phyloP scores from a whole-genome alignment of 2,888 invertebrate species.

The Tromatobia lineatoria region DNA sequence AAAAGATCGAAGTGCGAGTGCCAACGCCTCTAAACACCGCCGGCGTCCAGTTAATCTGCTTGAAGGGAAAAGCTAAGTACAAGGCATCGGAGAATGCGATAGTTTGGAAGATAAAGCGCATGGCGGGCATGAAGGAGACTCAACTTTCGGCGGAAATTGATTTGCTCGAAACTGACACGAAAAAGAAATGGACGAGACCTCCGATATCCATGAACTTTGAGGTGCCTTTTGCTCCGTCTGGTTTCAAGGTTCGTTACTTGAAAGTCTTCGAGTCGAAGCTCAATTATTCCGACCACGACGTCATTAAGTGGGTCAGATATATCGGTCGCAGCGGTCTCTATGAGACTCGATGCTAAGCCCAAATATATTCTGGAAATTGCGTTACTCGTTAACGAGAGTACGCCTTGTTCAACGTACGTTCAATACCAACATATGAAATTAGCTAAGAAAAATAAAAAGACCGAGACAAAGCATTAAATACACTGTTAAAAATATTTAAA shows the following conservation, averaged over 20 bases:
- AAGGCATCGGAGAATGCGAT: conserved; percentile 99
- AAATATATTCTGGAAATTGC: conserved; percentile 53
- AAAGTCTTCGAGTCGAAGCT: conserved; percentile 99
- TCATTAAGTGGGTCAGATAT: conserved; percentile 99
- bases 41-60: conserved; percentile 99
- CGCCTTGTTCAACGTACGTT: conserved; percentile 50
- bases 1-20: conserved; percentile 99
- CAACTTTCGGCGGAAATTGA: conserved; percentile 99
- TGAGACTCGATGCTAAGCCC: conserved; percentile 97
- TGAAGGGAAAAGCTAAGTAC: conserved; percentile 99
- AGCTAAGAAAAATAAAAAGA: conserved; percentile 46
- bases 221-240: conserved; percentile 99
- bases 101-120: conserved; percentile 94
- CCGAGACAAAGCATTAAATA: conserved; percentile 52
- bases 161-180: conserved; percentile 98
- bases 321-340: conserved; percentile 99
- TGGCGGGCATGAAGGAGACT: conserved; percentile 99
- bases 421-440: conserved; percentile 52
- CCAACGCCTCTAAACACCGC: conserved; percentile 99
- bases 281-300: conserved; percentile 99
- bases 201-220: conserved; percentile 99
- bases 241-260: conserved; percentile 99
- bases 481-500: background rate
- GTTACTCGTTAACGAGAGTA: conserved; percentile 64
- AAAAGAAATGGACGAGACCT: conserved; percentile 99